These are phyloP conservation scores for Darevskia nairensis DNA, from an alignment of 2,797 vertebrate species.

Conservation along the genomic window DNA sequence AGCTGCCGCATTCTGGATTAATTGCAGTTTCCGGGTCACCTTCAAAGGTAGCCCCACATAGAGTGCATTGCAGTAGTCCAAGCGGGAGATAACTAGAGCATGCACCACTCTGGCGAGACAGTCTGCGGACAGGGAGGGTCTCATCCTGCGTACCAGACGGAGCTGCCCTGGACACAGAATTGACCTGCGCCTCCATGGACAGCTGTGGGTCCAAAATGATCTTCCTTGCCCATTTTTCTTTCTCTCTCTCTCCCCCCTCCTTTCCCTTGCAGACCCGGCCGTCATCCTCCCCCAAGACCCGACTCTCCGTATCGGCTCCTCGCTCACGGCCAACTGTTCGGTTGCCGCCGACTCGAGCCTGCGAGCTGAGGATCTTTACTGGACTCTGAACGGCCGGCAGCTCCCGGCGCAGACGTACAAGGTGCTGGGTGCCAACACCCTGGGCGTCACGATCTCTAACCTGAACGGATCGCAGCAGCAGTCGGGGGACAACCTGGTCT, in stretches of 20 bases:
- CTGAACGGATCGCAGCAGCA: constrained; percentile 94
- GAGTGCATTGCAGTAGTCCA: too few species aligned
- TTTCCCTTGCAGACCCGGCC: constrained; percentile 85
- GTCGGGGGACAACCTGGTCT: constrained; percentile 97
- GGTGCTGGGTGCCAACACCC: constrained; percentile 86
- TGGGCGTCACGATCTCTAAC: constrained; percentile 87
- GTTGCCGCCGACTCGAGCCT: constrained; percentile 83
- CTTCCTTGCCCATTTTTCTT: too few species aligned
- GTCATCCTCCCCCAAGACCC: constrained; percentile 93
- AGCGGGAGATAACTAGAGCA: too few species aligned
- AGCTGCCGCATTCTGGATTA: too few species aligned
- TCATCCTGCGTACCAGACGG: too few species aligned
- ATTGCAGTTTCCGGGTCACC: too few species aligned
- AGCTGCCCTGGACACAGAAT: too few species aligned
- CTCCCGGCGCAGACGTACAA: constrained; percentile 86
- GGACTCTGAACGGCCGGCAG: constrained; percentile 94
- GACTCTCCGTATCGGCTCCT: constrained; percentile 92
- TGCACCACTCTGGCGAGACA: too few species aligned
- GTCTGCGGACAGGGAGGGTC: too few species aligned
- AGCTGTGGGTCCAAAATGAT: too few species aligned
- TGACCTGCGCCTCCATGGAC: too few species aligned
- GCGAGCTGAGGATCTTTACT: constrained; percentile 91
- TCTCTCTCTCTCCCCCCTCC: background rate
- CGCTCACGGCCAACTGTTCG: constrained; percentile 92
- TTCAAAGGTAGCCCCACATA: too few species aligned